Base-by-base conservation (phyloP, 2,113 vertebrate genomes). In the Ifrita kowaldi region DNA sequence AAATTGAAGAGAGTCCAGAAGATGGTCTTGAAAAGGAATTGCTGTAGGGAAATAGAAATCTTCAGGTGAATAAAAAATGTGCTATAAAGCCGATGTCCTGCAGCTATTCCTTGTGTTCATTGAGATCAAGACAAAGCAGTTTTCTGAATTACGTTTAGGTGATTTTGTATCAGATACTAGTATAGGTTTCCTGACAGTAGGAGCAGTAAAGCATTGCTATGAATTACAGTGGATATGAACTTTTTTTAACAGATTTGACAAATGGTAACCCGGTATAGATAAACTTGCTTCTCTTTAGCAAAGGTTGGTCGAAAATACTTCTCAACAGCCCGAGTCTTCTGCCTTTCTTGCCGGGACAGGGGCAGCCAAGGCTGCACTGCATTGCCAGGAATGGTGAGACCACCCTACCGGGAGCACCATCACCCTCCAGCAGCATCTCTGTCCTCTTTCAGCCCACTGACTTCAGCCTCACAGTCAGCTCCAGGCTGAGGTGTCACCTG, bases 291-390 rank as follows among this genome's bases (percentile, higher is more conserved):
- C 24, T 83, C 9, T n/a, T 26, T 79, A 73, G 32, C 30, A 50
- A 57, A 63, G 9, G 28, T 6, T 70, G 37, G 47, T 13, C 32
- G 67, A 32, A 82, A 87, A 55, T 32, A 35, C 12, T 78, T 78
- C 56, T 28, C 1, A 1, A 16, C 1, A 33, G 11, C 32, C 20
- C 44, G 20, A 24, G 10, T 93, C n/a, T 91, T 56, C 41, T 57
- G 18, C 35, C 17, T 79, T 79, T 70, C 23, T 60, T 67, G 35
- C 44, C 0, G 0, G 32, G 26, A 74, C 0, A 1, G 32, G 33
- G 62, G 56, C 59, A 60, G 33, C 39, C 74, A 52, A 53, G 64
- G 7, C 49, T 69, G 49, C 0, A 0, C 23, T 30, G 27, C 32
- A 30, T 44, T 13, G 1, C 47, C 26, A 14, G 21, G 10, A 24